Evolutionary conservation across 2,797 vertebrate genomes (phyloP), one percentile per base, ranked within the genome.

Genomic region (Melanotaenia boesemani): DNA sequence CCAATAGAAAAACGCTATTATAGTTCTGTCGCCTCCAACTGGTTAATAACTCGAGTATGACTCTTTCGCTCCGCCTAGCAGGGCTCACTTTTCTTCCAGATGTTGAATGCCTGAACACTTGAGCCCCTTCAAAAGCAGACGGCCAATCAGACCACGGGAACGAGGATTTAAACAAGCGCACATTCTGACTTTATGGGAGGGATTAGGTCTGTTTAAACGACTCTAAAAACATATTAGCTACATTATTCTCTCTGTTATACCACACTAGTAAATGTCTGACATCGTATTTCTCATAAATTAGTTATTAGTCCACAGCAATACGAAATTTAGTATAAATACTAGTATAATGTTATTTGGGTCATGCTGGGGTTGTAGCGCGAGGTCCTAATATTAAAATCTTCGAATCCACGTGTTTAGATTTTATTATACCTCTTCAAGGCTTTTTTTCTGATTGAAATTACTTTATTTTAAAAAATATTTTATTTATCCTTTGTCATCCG

Each of bases 21-120:
- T 1, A 20, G n/a, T 0, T 0, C 0, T 0, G 24, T 70, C 41
- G 10, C 28, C 46, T 61, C 61, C 22, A 26, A 92, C 90, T 92
- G 76, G 88, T 46, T 73, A 0, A 6, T 5, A 2, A 6, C 58
- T 74, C 22, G 36, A 77, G 3, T 15, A 20, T 64, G 79, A 39
- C 2, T 11, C 5, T 18, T 7, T 11, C 2, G 28, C 58, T 36
- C 68, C 58, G 28, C 77, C 86, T 56, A 2, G 26, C 34, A 5
- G 20, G 28, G 74, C 76, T 90, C 80, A 75, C 71, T 85, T 86
- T 79, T 70, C 84, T 80, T 44, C 90, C 90, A 93, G 89, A 92
- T 92, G 92, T 92, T 91, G 30, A 85, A 82, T 54, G 77, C 58
- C 62, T 69, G 57, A 65, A 72, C 66, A 80, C 63, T 72, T 54